Evolutionary conservation across 2,797 vertebrate species (phyloP), one percentile per base, ranked within the genome.

Genomic region (Oreonectes daqikongensis): DNA sequence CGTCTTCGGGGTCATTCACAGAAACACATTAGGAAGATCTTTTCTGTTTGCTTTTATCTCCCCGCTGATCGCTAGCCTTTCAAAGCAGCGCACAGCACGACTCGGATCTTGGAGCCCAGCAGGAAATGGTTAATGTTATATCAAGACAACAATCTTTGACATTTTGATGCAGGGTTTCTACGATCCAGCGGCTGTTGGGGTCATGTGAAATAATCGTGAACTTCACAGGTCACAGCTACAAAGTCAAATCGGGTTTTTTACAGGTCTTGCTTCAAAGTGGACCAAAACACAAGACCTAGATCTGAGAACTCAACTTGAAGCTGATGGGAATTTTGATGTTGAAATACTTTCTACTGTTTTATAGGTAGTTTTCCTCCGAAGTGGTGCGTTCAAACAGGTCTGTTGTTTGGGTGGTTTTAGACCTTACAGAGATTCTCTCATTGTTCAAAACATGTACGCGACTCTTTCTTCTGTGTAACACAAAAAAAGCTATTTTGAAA

Each of bases 31-130:
- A 67, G 46, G 3, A 75, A 32, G 68, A 44, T 60, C 30, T 70
- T 42, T 78, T 60, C 53, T 65, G 35, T 75, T 71, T 30, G 44
- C 72, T 64, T 67, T 35, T 73, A 77, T 84, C 77, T 78, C 26
- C 35, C 67, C 5, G 17, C 48, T 74, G 77, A 79, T 77, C 66
- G 57, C 32, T 24, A 30, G 30, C 24, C 44, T 10, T 55, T 26
- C 64, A 22, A 6, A 75, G 38, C 50, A 57, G 15, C 15, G 22
- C 38, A 53, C 61, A 20, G 44, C 61, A 20, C 26, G 50, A 66
- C 50, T 44, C 38, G 3, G 32, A 57, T 26, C 68, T 42, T 38
- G 35, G 46, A 61, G 20, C 28, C 26, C 35, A 38, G 24, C 30
- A 44, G 59, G 66, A 71, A 81, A 74, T 44, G 53, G 67, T 77